Conservation (phyloP, 1,140 invertebrate species). For the Polyergus mexicanus region DNA sequence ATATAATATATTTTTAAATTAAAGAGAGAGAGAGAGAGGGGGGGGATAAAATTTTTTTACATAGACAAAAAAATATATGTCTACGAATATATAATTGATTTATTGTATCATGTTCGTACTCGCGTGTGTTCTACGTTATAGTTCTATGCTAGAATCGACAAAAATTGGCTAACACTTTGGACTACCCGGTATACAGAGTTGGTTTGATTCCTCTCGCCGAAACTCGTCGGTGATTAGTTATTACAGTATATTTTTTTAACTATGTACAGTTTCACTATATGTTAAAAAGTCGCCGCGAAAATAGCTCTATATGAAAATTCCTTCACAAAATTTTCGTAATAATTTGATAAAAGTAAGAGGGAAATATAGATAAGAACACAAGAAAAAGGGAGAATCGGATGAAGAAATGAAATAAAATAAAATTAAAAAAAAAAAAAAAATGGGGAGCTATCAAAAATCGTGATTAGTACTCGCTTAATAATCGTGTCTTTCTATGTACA, state of each 20-base stretch:
- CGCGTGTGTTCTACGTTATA: constrained; percentile 59
- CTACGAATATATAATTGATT: constrained; percentile 70
- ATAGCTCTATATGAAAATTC: constrained; percentile 20
- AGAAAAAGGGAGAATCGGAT: not conserved
- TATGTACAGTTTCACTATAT: constrained; percentile 71
- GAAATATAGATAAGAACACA: constrained; percentile 2
- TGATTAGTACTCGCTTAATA: constrained; percentile 52
- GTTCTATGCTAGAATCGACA: constrained; percentile 86
- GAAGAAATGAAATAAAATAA: constrained; percentile 3
- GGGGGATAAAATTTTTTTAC: not conserved
- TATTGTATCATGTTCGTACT: constrained; percentile 61
- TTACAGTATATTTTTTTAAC: constrained; percentile 84
- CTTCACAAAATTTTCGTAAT: not conserved
- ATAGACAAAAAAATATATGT: not conserved
- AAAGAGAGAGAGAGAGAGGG: not conserved
- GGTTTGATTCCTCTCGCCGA: constrained; percentile 89
- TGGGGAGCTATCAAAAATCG: constrained; percentile 14
- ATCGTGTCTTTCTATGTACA: constrained; percentile 54
- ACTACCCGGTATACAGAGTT: constrained; percentile 88
- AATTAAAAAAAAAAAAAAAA: constrained; percentile 10
- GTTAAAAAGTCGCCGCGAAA: constrained; percentile 15
- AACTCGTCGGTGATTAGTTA: constrained; percentile 92
- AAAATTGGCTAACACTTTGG: constrained; percentile 89
- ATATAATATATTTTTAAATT: not conserved
- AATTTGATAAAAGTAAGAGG: not conserved